A percentile compares a stretch with the other conserved stretches of the same genome.
Conservation (phyloP, 2,888 invertebrate genomes). For the Acleris literana region DNA sequence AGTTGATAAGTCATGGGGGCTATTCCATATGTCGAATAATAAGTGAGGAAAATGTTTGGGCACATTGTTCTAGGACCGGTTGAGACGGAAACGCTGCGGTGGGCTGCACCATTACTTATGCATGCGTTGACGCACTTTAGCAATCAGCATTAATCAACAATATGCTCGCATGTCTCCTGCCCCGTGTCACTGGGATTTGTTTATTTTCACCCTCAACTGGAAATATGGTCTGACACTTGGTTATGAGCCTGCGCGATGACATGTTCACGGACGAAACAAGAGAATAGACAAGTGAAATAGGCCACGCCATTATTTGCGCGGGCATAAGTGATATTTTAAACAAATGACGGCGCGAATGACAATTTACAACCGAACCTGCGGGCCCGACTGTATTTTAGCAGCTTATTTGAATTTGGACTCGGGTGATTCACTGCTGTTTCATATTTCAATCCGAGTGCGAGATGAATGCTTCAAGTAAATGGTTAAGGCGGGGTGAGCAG, state of each 20-base stretch:
- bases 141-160: conserved; percentile 82
- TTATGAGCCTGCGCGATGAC: conserved; percentile 50
- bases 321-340: conserved; percentile 37
- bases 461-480: conserved; percentile 23
- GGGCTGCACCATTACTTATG: conserved; percentile 78
- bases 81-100: conserved; percentile 74
- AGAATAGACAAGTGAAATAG: conserved; percentile 58
- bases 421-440: conserved; percentile 31
- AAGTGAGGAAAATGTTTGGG: conserved; percentile 73
- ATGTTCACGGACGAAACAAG: conserved; percentile 52
- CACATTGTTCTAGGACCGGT: conserved; percentile 80
- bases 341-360: conserved; percentile 36
- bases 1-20: conserved; percentile 52
- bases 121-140: conserved; percentile 80
- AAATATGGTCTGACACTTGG: conserved; percentile 63
- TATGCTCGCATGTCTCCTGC: conserved; percentile 71
- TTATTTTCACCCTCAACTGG: conserved; percentile 70
- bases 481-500: conserved; percentile 32
- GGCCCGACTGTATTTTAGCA: conserved; percentile 33
- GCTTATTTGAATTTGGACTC: conserved; percentile 37
- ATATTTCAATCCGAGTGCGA: conserved; percentile 31
- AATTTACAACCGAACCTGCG: conserved; percentile 31
- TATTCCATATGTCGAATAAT: conserved; percentile 59
- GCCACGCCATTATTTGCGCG: conserved; percentile 45
- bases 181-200: conserved; percentile 70